These are phyloP conservation scores for Apodemia mormo DNA, from an alignment of 2,888 invertebrate species.

Conservation along the genomic window DNA sequence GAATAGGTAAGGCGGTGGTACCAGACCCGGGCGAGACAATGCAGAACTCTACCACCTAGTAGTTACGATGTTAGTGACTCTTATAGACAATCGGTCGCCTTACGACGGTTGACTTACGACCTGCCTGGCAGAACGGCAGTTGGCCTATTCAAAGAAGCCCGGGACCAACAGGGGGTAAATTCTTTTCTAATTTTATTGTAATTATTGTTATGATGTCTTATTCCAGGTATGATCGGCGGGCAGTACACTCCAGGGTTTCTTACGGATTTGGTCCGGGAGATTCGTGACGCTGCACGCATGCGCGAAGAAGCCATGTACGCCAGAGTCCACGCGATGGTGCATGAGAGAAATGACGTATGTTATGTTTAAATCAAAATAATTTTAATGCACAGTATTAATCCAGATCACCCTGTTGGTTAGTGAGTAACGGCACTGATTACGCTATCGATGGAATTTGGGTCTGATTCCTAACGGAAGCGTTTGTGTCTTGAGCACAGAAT, in stretches of 20 bases:
- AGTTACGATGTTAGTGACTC: no score
- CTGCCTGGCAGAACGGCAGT: no score
- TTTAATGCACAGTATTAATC: not conserved
- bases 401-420: not conserved
- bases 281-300: constrained; percentile 86
- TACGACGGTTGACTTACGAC: no score
- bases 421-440: not conserved
- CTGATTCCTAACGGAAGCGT: constrained; percentile 1
- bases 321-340: constrained; percentile 81
- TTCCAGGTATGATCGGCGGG: constrained; percentile 58
- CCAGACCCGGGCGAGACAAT: no score
- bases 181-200: not conserved
- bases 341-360: constrained; percentile 79
- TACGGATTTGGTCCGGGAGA: constrained; percentile 87
- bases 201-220: not conserved
- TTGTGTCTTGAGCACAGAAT: no score
- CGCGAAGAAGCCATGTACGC: constrained; percentile 87
- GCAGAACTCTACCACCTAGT: no score
- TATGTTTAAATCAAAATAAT: not conserved
- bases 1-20: no score
- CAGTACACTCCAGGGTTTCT: constrained; percentile 88
- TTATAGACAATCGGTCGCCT: no score
- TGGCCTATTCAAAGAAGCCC: no score
- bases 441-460: not conserved
- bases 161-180: no score